phyloP scores from a whole-genome alignment of 92 coral and sea anemone genomes.

The Muricea muricata region DNA sequence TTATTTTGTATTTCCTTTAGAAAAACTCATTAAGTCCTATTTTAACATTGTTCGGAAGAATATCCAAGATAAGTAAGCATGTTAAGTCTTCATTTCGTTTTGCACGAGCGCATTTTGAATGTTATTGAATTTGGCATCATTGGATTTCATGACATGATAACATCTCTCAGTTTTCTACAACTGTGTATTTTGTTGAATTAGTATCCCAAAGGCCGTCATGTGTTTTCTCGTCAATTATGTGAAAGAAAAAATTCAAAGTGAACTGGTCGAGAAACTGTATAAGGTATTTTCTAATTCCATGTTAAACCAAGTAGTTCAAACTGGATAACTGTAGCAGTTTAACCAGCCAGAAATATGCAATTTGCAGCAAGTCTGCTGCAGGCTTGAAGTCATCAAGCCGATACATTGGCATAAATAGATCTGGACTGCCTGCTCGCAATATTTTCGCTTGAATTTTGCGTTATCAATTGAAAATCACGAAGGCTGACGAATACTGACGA shows the following conservation, averaged over 20 bases:
- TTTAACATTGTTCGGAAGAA: slow-evolving; percentile 94
- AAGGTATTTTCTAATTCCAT: slow-evolving; percentile 63
- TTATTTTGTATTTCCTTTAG: slow-evolving; percentile 49
- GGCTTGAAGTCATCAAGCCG: no score
- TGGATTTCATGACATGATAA: no score
- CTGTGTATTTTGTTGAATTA: slow-evolving; percentile 4
- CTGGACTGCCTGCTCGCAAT: no score
- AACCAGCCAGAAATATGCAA: no score
- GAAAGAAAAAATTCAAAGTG: slow-evolving; percentile 95
- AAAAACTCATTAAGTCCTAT: slow-evolving; percentile 93
- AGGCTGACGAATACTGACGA: no score
- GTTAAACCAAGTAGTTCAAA: not conserved
- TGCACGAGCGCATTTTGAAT: not conserved
- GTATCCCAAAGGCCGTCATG: slow-evolving; percentile 98
- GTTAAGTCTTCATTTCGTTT: not conserved
- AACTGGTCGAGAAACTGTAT: slow-evolving; percentile 97
- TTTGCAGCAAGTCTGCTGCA: not conserved
- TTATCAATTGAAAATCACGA: no score
- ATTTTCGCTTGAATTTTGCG: no score
- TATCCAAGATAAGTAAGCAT: slow-evolving; percentile 90
- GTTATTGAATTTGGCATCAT: no score
- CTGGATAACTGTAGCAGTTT: not conserved
- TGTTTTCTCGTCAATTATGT: slow-evolving; percentile 95
- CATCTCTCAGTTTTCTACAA: no score
- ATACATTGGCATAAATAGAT: no score